A percentile compares a stretch with the other conserved stretches of the same genome.
phyloP scores from a whole-genome alignment of 1,140 invertebrate species.

The Atta colombica region DNA sequence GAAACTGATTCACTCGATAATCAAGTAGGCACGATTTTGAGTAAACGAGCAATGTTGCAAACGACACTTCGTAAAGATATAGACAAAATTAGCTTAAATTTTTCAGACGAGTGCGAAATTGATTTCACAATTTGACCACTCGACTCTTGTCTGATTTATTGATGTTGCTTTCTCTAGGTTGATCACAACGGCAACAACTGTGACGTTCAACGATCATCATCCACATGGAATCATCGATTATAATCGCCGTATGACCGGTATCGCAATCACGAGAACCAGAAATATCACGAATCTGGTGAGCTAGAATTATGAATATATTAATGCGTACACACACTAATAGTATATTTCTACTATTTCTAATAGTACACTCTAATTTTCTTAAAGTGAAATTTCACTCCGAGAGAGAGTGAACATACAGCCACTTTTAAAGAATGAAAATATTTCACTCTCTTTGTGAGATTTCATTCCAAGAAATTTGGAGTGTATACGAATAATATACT shows the following conservation, averaged over 20 bases:
- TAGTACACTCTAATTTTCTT: too few species aligned
- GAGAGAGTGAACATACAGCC: too few species aligned
- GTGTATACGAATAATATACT: too few species aligned
- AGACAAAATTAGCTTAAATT: slow-evolving; percentile 43
- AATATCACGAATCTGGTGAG: slow-evolving; percentile 18
- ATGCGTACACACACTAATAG: background rate
- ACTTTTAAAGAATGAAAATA: too few species aligned
- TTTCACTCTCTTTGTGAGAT: too few species aligned
- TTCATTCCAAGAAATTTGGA: too few species aligned
- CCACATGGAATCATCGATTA: slow-evolving; percentile 34
- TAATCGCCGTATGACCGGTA: slow-evolving; percentile 75
- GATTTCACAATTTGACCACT: background rate
- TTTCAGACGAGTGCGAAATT: background rate
- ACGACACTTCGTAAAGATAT: slow-evolving; percentile 39
- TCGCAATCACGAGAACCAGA: background rate
- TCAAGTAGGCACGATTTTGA: slow-evolving; percentile 45
- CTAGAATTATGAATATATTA: background rate
- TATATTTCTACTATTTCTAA: background rate
- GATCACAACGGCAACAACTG: slow-evolving; percentile 63
- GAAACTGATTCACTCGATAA: slow-evolving; percentile 60
- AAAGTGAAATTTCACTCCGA: too few species aligned
- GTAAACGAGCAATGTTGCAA: slow-evolving; percentile 54
- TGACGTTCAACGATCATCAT: slow-evolving; percentile 23
- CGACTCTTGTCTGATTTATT: slow-evolving; percentile 61
- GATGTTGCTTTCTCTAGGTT: slow-evolving; percentile 75